Conservation (phyloP, 1,140 invertebrate species). For the Leptopilina boulardi region DNA sequence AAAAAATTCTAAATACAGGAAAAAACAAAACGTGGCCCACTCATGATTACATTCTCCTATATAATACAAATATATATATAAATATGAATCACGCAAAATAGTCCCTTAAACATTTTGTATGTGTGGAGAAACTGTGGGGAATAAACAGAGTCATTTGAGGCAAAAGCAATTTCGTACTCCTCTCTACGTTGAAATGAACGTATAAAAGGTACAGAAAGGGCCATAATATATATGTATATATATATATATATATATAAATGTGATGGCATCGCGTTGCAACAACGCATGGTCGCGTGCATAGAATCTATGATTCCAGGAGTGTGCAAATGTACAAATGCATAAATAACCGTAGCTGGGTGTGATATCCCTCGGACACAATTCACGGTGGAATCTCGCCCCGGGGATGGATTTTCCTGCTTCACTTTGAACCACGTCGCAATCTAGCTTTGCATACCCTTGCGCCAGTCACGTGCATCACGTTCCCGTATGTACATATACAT, state of each 20-base stretch:
- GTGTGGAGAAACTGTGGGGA: not conserved
- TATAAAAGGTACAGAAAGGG: constrained; percentile 16
- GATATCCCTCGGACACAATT: constrained; percentile 48
- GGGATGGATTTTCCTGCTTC: constrained; percentile 50
- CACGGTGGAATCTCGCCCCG: constrained; percentile 49
- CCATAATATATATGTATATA: no score
- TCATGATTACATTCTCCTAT: no score
- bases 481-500: constrained; percentile 3
- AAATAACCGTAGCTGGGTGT: constrained; percentile 46
- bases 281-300: constrained; percentile 37
- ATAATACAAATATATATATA: not conserved
- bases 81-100: not conserved
- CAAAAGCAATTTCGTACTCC: constrained; percentile 2
- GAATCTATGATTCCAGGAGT: constrained; percentile 35
- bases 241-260: no score
- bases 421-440: constrained; percentile 42
- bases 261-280: constrained; percentile 35
- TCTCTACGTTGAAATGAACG: constrained; percentile 15
- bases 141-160: constrained; percentile 17
- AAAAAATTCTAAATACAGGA: no score
- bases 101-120: constrained; percentile 3
- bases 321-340: constrained; percentile 52
- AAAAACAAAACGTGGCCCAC: no score
- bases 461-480: constrained; percentile 25
- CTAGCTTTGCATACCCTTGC: constrained; percentile 30